A percentile compares a stretch with the other conserved stretches of the same genome.
These are phyloP conservation scores for Ptycholaimellus sp. DNA, from an alignment of 2,888 invertebrate species.

Conservation along the genomic window DNA sequence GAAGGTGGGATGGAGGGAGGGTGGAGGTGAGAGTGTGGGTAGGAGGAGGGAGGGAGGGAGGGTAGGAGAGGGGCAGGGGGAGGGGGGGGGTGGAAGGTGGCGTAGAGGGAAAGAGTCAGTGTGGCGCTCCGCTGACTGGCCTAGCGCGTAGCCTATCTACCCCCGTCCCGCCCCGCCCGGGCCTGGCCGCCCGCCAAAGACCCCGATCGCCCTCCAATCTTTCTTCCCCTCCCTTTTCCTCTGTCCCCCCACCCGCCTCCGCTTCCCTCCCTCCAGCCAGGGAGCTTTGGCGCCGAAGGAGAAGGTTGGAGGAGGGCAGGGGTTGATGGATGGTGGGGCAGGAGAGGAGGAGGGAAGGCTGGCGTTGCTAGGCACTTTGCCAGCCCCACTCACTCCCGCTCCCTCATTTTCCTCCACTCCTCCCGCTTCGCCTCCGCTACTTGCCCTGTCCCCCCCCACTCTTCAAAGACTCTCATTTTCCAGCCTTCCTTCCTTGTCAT, in stretches of 20 bases:
- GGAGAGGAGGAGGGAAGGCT: background rate
- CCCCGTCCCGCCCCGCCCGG: background rate
- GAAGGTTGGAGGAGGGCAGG: background rate
- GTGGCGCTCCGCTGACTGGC: too few species aligned
- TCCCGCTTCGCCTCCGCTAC: too few species aligned
- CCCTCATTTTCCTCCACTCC: too few species aligned
- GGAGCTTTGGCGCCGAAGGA: background rate
- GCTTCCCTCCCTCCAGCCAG: constrained; percentile 1
- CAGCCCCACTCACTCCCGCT: background rate
- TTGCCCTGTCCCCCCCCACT: too few species aligned
- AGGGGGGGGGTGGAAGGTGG: too few species aligned
- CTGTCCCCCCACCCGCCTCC: background rate
- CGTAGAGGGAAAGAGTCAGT: too few species aligned
- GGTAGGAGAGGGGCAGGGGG: too few species aligned
- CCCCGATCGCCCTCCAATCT: background rate
- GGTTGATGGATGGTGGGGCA: background rate
- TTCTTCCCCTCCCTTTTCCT: background rate
- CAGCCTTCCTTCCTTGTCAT: too few species aligned
- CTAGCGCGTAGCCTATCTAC: too few species aligned
- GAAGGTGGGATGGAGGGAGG: background rate
- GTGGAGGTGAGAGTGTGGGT: constrained; percentile 2
- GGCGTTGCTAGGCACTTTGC: background rate
- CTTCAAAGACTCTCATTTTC: too few species aligned
- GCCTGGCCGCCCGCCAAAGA: constrained; percentile 6
- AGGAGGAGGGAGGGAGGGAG: background rate